Evolutionary conservation across 2,113 vertebrate genomes (phyloP).

Genomic region (Tachycineta bicolor): DNA sequence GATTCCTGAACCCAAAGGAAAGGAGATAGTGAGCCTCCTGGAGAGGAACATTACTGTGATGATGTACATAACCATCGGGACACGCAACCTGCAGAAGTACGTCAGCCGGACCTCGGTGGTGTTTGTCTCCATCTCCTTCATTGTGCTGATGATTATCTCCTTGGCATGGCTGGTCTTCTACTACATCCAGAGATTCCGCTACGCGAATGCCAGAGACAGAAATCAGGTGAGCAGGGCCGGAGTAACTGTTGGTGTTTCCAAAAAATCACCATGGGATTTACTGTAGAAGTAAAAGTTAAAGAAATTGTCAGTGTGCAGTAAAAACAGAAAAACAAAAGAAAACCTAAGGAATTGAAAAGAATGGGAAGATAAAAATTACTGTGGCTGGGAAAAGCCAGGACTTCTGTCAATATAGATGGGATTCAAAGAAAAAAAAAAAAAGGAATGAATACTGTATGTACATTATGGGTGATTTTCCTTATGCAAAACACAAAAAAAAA

Average conservation of each 20-base stretch:
- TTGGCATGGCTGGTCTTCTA: constrained; percentile 99
- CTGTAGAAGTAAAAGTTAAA: not conserved
- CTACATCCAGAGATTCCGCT: constrained; percentile 98
- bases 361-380: not conserved
- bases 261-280: rapidly evolving
- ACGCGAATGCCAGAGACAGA: constrained; percentile 93
- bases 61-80: constrained; percentile 94
- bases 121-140: constrained; percentile 99
- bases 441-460: not conserved
- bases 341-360: not conserved
- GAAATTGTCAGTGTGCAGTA: not conserved
- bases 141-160: constrained; percentile 98
- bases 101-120: constrained; percentile 98
- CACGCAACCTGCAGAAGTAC: constrained; percentile 97
- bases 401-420: not conserved
- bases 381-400: not conserved
- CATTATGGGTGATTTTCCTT: rapidly evolving
- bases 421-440: not conserved
- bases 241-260: not conserved
- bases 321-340: not conserved
- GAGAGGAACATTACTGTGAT: constrained; percentile 85
- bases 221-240: constrained; percentile 86
- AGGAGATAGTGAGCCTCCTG: constrained; percentile 88
- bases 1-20: constrained; percentile 95
- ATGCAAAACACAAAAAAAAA: not conserved